Evolutionary conservation across 2,888 invertebrate genomes (phyloP).

Genomic region (Rhagonycha lutea): DNA sequence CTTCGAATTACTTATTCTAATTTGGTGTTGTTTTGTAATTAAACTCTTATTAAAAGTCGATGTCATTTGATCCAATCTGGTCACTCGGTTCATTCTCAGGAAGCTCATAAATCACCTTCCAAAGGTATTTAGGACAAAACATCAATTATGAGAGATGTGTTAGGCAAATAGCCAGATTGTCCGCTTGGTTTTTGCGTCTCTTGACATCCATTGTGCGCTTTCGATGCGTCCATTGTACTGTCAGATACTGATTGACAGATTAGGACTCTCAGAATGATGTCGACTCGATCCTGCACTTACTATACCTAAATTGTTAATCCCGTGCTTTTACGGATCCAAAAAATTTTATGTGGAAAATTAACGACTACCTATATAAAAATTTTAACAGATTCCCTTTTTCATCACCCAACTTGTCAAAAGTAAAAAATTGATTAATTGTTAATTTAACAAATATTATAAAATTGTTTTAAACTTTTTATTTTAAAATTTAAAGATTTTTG

Average conservation of each 20-base stretch:
- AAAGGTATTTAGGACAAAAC: slow-evolving; percentile 26
- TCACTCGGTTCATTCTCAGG: slow-evolving; percentile 6
- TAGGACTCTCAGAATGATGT: slow-evolving; percentile 44
- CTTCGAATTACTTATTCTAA: slow-evolving; percentile 1
- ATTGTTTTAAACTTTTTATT: slow-evolving; percentile 6
- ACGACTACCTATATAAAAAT: slow-evolving; percentile 17
- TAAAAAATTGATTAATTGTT: slow-evolving; percentile 9
- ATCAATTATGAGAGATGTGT: slow-evolving; percentile 31
- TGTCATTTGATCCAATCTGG: slow-evolving; percentile 2
- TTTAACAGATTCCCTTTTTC: slow-evolving; percentile 9
- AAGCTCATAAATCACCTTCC: slow-evolving; percentile 25
- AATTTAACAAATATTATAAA: slow-evolving; percentile 5
- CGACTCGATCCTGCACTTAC: slow-evolving; percentile 51
- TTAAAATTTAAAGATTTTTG: slow-evolving; percentile 3
- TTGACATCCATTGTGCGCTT: slow-evolving; percentile 32
- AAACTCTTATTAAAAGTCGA: slow-evolving; percentile 2
- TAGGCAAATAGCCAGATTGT: slow-evolving; percentile 29
- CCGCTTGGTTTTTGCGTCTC: slow-evolving; percentile 30
- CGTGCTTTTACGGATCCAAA: slow-evolving; percentile 22
- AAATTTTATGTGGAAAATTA: slow-evolving; percentile 25
- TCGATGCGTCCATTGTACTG: slow-evolving; percentile 43
- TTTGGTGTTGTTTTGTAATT: background rate
- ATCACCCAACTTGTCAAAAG: background rate
- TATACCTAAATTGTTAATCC: slow-evolving; percentile 49
- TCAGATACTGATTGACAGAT: slow-evolving; percentile 43